phyloP scores from a whole-genome alignment of 2,113 vertebrate genomes.

The Neogale vison region DNA sequence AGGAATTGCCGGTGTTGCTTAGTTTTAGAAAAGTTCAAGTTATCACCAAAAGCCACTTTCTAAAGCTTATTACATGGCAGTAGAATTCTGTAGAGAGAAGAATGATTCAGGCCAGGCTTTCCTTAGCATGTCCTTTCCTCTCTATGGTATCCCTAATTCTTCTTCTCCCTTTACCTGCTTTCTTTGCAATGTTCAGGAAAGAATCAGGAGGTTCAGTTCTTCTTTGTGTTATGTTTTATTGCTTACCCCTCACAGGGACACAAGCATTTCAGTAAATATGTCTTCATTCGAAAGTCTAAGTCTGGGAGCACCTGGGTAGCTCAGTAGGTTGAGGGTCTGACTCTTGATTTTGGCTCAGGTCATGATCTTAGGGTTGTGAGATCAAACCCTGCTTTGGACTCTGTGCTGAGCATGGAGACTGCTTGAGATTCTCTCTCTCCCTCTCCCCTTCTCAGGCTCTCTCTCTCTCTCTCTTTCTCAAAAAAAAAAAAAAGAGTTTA shows the following conservation, averaged over 20 bases:
- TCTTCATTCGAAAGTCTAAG: not conserved
- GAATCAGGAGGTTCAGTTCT: not conserved
- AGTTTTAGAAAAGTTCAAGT: not conserved
- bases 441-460: not conserved
- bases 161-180: not conserved
- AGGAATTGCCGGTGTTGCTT: not conserved
- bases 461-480: not conserved
- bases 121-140: not conserved
- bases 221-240: conserved; percentile 32
- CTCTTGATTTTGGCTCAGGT: not conserved
- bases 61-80: not conserved
- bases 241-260: not conserved
- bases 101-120: not conserved
- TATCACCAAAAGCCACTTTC: not conserved
- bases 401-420: not conserved
- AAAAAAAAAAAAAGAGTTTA: not conserved
- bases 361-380: not conserved
- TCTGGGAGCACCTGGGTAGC: not conserved
- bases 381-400: not conserved
- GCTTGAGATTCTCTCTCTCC: not conserved
- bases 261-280: not conserved
- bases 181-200: conserved; percentile 3
- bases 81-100: not conserved
- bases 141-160: not conserved
- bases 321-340: not conserved